These are phyloP conservation scores for Caenorhabditis uteleia DNA, from an alignment of 2,888 invertebrate species.

Conservation along the genomic window DNA sequence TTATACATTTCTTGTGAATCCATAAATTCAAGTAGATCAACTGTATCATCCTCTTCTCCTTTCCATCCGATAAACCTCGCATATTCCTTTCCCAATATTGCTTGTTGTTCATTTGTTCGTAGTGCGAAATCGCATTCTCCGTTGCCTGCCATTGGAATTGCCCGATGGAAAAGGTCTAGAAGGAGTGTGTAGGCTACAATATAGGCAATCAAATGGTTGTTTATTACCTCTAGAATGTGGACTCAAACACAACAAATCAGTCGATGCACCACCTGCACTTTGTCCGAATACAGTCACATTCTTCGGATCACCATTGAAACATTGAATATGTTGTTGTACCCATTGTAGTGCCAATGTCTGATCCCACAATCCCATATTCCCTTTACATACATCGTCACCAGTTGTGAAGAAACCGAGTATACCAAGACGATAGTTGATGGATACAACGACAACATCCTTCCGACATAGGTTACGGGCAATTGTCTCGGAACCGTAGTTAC, in stretches of 20 bases:
- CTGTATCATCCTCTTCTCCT: slow-evolving; percentile 25
- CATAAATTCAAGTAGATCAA: slow-evolving; percentile 35
- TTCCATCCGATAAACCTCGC: slow-evolving; percentile 44
- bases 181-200: too few relatives aligned
- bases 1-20: slow-evolving; percentile 28
- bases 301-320: slow-evolving; percentile 63
- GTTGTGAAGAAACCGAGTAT: slow-evolving; percentile 58
- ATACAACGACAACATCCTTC: slow-evolving; percentile 57
- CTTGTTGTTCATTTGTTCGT: slow-evolving; percentile 35
- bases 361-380: slow-evolving; percentile 66
- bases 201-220: too few relatives aligned
- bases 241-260: slow-evolving; percentile 50
- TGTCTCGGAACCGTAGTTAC: slow-evolving; percentile 45
- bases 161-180: slow-evolving; percentile 51
- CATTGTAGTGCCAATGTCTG: slow-evolving; percentile 64
- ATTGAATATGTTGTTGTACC: slow-evolving; percentile 61
- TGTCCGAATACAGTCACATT: slow-evolving; percentile 67
- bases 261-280: slow-evolving; percentile 59
- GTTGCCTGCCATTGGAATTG: slow-evolving; percentile 55
- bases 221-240: slow-evolving; percentile 54
- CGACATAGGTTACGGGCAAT: slow-evolving; percentile 38
- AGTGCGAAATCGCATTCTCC: slow-evolving; percentile 47
- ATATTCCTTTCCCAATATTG: slow-evolving; percentile 36
- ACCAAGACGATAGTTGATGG: slow-evolving; percentile 63
- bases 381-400: slow-evolving; percentile 41